Conservation (phyloP, 2,797 vertebrate genomes). For the Garrulus glandarius region DNA sequence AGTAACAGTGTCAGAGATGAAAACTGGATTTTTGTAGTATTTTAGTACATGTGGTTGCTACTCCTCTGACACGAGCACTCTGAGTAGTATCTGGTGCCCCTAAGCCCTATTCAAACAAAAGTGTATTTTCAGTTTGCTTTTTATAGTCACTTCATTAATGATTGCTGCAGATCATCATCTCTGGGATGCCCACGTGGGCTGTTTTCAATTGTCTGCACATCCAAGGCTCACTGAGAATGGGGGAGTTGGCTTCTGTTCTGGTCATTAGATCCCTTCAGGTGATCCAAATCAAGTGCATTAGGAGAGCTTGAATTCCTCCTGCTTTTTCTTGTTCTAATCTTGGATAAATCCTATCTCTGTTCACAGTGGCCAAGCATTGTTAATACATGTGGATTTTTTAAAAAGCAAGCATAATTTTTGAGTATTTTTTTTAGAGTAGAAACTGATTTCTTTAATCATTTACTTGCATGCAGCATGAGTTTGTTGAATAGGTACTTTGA, state of each 20-base stretch:
- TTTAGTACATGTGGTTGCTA: neutral
- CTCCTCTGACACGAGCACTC: fast-evolving
- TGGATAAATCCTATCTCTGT: neutral
- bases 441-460: neutral
- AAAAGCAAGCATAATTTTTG: neutral
- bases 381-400: neutral
- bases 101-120: neutral
- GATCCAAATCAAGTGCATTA: neutral
- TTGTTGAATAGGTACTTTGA: neutral
- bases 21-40: neutral
- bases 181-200: fast-evolving
- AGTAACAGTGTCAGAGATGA: neutral
- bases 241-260: neutral
- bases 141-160: neutral
- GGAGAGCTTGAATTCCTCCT: neutral
- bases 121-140: neutral
- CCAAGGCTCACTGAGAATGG: fast-evolving
- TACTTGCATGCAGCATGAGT: neutral
- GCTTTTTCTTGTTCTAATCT: neutral
- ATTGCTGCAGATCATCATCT: neutral
- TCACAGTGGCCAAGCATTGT: neutral
- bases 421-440: neutral
- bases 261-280: neutral
- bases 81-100: neutral
- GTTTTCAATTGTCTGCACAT: neutral